phyloP scores from a whole-genome alignment of 2,888 invertebrate genomes.

The Uropetala carovei region DNA sequence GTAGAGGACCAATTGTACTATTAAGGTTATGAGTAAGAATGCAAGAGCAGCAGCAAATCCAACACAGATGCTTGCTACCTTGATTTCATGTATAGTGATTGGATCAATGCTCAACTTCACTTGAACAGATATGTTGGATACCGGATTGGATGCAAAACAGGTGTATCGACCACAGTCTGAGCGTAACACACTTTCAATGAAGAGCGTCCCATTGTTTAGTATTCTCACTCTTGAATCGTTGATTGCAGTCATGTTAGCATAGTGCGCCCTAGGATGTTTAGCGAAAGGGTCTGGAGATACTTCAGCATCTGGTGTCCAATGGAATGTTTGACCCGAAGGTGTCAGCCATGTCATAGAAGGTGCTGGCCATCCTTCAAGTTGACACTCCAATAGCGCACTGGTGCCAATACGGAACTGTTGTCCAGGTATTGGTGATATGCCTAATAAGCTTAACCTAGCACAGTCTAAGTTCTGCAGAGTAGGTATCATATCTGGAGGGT shows the following conservation, averaged over 20 bases:
- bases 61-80: constrained; percentile 88
- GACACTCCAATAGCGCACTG: constrained; percentile 86
- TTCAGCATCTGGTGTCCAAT: constrained; percentile 86
- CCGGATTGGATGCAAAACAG: constrained; percentile 90
- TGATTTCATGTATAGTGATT: constrained; percentile 88
- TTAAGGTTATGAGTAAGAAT: constrained; percentile 87
- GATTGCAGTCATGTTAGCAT: constrained; percentile 71
- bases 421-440: constrained; percentile 81
- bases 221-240: constrained; percentile 80
- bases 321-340: constrained; percentile 75
- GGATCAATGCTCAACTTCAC: constrained; percentile 91
- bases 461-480: constrained; percentile 85
- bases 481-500: constrained; percentile 81
- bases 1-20: constrained; percentile 86
- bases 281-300: constrained; percentile 81
- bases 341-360: constrained; percentile 93
- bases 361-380: constrained; percentile 85
- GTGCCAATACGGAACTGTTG: constrained; percentile 73
- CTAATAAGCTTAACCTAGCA: constrained; percentile 80
- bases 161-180: constrained; percentile 89
- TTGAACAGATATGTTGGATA: constrained; percentile 86
- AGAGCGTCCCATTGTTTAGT: constrained; percentile 87
- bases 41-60: constrained; percentile 88
- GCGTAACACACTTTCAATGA: constrained; percentile 81
- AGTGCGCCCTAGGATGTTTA: constrained; percentile 82